Evolutionary conservation across 2,797 vertebrate species (phyloP).

Genomic region (Acrossocheilus fasciatus): DNA sequence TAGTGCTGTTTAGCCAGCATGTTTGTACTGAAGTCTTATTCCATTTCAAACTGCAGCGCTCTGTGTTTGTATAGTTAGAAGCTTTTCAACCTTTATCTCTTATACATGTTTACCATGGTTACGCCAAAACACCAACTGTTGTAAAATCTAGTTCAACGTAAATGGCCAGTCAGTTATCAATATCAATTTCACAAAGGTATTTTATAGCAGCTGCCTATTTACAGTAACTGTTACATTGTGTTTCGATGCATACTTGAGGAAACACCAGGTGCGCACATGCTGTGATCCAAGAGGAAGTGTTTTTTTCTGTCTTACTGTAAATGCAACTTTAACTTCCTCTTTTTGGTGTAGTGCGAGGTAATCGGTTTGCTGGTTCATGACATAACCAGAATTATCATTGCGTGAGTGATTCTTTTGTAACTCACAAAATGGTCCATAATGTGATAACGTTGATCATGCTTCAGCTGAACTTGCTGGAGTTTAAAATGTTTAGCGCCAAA

Average conservation of each 20-base stretch:
- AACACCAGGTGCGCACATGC: background rate
- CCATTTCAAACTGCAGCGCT: background rate
- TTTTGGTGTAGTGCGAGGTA: background rate
- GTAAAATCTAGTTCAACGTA: background rate
- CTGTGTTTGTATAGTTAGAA: background rate
- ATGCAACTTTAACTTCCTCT: background rate
- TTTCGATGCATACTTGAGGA: background rate
- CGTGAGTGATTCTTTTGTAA: slow-evolving; percentile 11
- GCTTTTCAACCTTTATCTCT: background rate
- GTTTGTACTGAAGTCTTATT: background rate
- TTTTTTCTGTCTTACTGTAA: background rate
- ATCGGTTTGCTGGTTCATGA: background rate
- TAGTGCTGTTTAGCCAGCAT: slow-evolving; percentile 1
- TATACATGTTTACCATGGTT: background rate
- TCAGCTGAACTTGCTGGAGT: slow-evolving; percentile 36
- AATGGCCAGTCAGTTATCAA: too few species aligned
- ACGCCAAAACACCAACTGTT: background rate
- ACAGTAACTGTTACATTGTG: too few species aligned
- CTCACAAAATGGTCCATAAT: slow-evolving; percentile 16
- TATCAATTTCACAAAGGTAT: background rate
- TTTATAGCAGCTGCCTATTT: background rate
- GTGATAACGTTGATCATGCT: background rate
- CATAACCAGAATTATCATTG: background rate
- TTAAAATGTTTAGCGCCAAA: background rate
- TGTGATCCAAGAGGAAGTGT: background rate